Conservation (phyloP, 2,113 vertebrate genomes). For the Hymenochirus boettgeri region DNA sequence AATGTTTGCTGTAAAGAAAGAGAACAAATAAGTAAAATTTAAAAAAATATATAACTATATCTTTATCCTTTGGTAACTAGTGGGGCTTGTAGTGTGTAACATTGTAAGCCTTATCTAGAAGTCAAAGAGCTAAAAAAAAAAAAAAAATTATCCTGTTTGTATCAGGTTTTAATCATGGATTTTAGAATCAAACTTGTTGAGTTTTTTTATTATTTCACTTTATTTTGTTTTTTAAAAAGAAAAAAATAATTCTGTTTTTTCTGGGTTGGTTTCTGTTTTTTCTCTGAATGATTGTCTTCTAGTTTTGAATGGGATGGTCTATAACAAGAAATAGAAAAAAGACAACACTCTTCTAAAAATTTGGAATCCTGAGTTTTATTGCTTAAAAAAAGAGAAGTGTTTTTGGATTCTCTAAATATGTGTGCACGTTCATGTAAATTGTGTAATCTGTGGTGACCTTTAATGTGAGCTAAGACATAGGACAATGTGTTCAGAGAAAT, state of each 20-base stretch:
- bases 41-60: conserved; percentile 63
- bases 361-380: conserved; percentile 18
- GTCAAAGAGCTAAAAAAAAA: conserved; percentile 39
- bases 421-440: not conserved
- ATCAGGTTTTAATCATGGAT: conserved; percentile 73
- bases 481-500: no score
- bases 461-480: no score
- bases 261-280: conserved; percentile 48
- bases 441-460: not conserved
- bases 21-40: conserved; percentile 55
- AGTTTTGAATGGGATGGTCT: conserved; percentile 53
- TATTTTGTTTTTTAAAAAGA: conserved; percentile 40
- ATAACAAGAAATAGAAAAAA: conserved; percentile 54
- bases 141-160: conserved; percentile 63
- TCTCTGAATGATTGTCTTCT: conserved; percentile 50
- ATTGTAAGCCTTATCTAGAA: not conserved
- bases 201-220: conserved; percentile 46
- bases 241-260: conserved; percentile 24
- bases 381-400: not conserved
- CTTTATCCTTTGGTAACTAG: conserved; percentile 24
- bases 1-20: conserved; percentile 84
- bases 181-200: conserved; percentile 57
- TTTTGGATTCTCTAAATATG: not conserved
- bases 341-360: conserved; percentile 46
- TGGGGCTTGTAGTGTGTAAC: not conserved